Evolutionary conservation across 1,140 invertebrate genomes (phyloP).

Genomic region (Araneus ventricosus): DNA sequence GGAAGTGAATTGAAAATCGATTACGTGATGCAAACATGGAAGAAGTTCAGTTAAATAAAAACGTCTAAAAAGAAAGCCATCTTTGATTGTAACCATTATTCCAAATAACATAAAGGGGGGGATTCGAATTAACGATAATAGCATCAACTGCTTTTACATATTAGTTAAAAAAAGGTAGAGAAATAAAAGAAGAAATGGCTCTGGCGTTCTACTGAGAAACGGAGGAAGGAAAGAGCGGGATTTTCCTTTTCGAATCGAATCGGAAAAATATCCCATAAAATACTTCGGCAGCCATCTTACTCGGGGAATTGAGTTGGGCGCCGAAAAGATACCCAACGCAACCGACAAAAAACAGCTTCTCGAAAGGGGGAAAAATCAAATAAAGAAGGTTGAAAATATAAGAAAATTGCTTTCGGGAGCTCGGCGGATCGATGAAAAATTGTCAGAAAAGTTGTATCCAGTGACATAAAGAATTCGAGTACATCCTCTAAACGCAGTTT

Average conservation of each 20-base stretch:
- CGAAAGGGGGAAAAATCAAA: neutral
- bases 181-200: neutral
- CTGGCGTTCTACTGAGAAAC: neutral
- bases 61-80: too few relatives aligned
- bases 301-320: slow-evolving; percentile 54
- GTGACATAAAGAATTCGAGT: slow-evolving; percentile 75
- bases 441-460: slow-evolving; percentile 74
- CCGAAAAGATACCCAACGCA: slow-evolving; percentile 55
- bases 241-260: slow-evolving; percentile 11
- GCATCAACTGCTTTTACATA: too few relatives aligned
- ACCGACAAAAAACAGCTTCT: slow-evolving; percentile 40
- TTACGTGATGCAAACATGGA: too few relatives aligned
- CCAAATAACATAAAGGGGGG: too few relatives aligned
- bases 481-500: slow-evolving; percentile 75
- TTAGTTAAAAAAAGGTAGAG: neutral
- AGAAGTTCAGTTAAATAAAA: too few relatives aligned
- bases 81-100: too few relatives aligned
- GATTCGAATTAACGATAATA: too few relatives aligned
- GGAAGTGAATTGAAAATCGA: too few relatives aligned
- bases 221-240: neutral
- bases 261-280: slow-evolving; percentile 69
- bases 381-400: slow-evolving; percentile 11
- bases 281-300: slow-evolving; percentile 59
- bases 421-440: slow-evolving; percentile 69
- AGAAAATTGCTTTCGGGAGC: slow-evolving; percentile 63